phyloP scores from a whole-genome alignment of 2,113 vertebrate genomes.

The Polyodon spathula region DNA sequence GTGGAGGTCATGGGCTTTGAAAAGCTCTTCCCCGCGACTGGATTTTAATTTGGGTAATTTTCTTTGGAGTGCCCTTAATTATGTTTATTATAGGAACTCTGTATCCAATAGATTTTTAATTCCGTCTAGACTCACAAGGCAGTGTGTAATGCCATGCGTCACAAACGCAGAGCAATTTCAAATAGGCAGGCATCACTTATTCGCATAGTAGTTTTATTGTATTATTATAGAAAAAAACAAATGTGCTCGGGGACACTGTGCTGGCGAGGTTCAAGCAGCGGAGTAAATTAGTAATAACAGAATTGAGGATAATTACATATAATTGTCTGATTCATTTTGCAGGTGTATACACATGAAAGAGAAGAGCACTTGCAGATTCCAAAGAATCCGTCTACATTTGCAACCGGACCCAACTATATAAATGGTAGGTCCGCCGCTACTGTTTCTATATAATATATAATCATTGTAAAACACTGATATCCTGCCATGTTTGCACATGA shows the following conservation, averaged over 20 bases:
- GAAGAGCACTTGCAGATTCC: slow-evolving; percentile 56
- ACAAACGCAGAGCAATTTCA: slow-evolving; percentile 7
- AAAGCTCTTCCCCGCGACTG: slow-evolving; percentile 6
- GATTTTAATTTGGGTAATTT: slow-evolving; percentile 30
- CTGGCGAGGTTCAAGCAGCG: slow-evolving; percentile 12
- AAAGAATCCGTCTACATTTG: slow-evolving; percentile 43
- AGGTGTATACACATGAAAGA: slow-evolving; percentile 73
- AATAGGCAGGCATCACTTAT: slow-evolving; percentile 13
- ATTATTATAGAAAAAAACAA: slow-evolving; percentile 4
- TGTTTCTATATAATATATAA: no score
- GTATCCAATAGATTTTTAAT: slow-evolving; percentile 17
- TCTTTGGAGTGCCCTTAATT: slow-evolving; percentile 26
- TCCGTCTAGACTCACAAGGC: slow-evolving; percentile 2
- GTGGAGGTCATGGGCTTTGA: slow-evolving; percentile 1
- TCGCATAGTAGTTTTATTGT: slow-evolving; percentile 1
- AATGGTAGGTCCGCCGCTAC: slow-evolving; percentile 59
- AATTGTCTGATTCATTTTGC: slow-evolving; percentile 38
- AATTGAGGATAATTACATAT: slow-evolving; percentile 47
- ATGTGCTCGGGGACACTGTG: slow-evolving; percentile 6
- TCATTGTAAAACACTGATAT: no score
- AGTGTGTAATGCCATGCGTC: background rate
- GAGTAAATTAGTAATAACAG: slow-evolving; percentile 17
- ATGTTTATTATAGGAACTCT: slow-evolving; percentile 18
- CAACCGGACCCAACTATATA: slow-evolving; percentile 51
- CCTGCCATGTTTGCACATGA: no score